Evolutionary conservation across 1,140 invertebrate genomes (phyloP), one percentile per base, ranked within the genome.

Genomic region (Mamestra configurata): DNA sequence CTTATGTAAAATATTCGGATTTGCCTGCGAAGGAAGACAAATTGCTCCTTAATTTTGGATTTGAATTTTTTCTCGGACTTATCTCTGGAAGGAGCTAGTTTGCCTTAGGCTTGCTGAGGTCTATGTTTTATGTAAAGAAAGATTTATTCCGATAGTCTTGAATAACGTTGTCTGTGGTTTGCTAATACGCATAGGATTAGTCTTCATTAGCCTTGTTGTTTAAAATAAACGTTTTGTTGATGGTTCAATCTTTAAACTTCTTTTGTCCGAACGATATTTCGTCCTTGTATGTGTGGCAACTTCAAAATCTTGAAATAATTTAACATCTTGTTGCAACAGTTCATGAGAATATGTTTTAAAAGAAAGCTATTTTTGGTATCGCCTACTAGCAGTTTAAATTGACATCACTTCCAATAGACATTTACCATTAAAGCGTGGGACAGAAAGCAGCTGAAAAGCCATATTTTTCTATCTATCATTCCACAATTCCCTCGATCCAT

Each of bases 1-100:
- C 49, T 40, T 73, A 73, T 73, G 68, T 71, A 71, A 71, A 71
- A 71, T 71, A 71, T 73, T 73, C 53, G 71, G 49, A 73, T 73
- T 73, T 73, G 68, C 46, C 68, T 57, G 15, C 49, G 49, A 20
- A 57, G 31, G 49, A 73, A 73, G 49, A 73, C 71, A 73, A 73
- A 73, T 73, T 73, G 53, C 71, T 55, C 57, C 31, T 73, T 73
- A 73, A 73, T 57, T 73, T 73, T 73, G 71, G 46, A 73, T 73
- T 55, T 37, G 49, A 46, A 68, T 68, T 68, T 61, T 68, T 68
- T 68, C 27, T 46, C 7, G 20, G 13, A 24, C 64, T 68, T 68
- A 68, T 68, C 64, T 46, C 10, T 24, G 64, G 18, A 24, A 15
- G 40, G 24, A 43, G 37, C 22, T 68, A 46, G 64, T 46, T 46